Evolutionary conservation across 2,888 invertebrate species (phyloP).

Genomic region (Corythucha ciliata): DNA sequence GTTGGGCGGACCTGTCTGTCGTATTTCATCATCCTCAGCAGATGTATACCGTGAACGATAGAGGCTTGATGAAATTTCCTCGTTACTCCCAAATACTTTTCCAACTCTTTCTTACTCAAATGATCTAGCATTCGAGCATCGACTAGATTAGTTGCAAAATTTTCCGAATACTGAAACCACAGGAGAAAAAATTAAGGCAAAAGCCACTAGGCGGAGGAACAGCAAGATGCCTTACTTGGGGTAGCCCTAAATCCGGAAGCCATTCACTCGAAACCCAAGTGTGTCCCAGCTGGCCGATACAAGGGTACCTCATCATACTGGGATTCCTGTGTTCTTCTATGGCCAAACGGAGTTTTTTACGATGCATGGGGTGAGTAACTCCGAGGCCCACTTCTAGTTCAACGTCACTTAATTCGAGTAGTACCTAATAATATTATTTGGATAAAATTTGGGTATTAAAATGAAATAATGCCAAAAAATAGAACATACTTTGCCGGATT

Average conservation of each 20-base stretch:
- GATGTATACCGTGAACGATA: slow-evolving; percentile 85
- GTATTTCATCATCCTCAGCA: slow-evolving; percentile 83
- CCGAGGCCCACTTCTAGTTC: slow-evolving; percentile 86
- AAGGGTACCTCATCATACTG: slow-evolving; percentile 74
- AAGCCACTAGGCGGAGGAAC: slow-evolving; percentile 9
- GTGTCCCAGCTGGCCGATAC: slow-evolving; percentile 76
- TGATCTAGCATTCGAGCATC: slow-evolving; percentile 90
- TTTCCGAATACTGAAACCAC: slow-evolving; percentile 65
- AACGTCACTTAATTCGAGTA: slow-evolving; percentile 81
- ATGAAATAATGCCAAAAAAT: neutral
- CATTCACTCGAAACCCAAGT: slow-evolving; percentile 91
- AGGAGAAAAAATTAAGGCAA: neutral
- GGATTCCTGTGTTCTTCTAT: slow-evolving; percentile 88
- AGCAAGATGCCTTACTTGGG: slow-evolving; percentile 57
- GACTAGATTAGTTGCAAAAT: slow-evolving; percentile 78
- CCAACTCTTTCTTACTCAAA: slow-evolving; percentile 85
- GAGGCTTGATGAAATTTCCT: slow-evolving; percentile 92
- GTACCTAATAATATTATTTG: slow-evolving; percentile 51
- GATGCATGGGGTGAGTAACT: slow-evolving; percentile 85
- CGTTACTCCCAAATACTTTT: slow-evolving; percentile 84
- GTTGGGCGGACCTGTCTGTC: slow-evolving; percentile 87
- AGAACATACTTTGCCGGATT: slow-evolving; percentile 74
- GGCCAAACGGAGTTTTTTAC: slow-evolving; percentile 83
- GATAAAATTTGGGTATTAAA: neutral
- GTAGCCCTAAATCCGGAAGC: slow-evolving; percentile 82